Base-by-base conservation (phyloP, 2,888 invertebrate genomes). In the Iphiclides podalirius region DNA sequence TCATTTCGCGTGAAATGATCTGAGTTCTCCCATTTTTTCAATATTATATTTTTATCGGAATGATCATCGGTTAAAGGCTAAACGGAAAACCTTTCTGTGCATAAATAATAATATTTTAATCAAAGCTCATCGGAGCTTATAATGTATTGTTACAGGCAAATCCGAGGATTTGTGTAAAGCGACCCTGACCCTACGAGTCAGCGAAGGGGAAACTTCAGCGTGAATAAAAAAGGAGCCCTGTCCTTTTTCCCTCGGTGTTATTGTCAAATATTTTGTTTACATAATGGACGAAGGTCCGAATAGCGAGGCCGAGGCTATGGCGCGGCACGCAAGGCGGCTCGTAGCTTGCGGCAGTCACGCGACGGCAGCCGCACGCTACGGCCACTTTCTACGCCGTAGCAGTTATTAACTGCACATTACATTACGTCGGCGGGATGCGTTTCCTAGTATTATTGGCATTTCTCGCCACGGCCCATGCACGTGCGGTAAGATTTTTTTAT, bases 331-430 rank as follows among this genome's bases (percentile, higher is more conserved):
- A 60, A 59, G 58, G 61, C 43, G 68, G 53, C 52, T 59, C 68
- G 74, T 70, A 70, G 74, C 63, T 66, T 72, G 79, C 82, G 83
- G 79, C 83, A 86, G 87, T 87, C 82, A 79, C 82, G 84, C 81
- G 77, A 79, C 70, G 61, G 72, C 76, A 61, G 65, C 63, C 63
- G 68, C 52, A 57, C 63, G 65, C 66, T 71, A 71, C 75, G 70
- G 70, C 52, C 59, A 40, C 9, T 12, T 14, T n/a, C 34, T 40
- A 14, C 28, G 16, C 6, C 35, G 44, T 79, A 79, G 80, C 72
- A 60, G 56, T 60, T 41, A 51, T 54, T 52, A 45, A 62, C 72
- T 73, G 72, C 73, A 67, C 57, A 57, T 66, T 61, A 66, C 70
- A 65, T 43, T 33, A 49, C 36, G 42, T 63, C 72, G 66, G 73